phyloP scores from a whole-genome alignment of 2,113 vertebrate genomes.

The Odocoileus virginianus region DNA sequence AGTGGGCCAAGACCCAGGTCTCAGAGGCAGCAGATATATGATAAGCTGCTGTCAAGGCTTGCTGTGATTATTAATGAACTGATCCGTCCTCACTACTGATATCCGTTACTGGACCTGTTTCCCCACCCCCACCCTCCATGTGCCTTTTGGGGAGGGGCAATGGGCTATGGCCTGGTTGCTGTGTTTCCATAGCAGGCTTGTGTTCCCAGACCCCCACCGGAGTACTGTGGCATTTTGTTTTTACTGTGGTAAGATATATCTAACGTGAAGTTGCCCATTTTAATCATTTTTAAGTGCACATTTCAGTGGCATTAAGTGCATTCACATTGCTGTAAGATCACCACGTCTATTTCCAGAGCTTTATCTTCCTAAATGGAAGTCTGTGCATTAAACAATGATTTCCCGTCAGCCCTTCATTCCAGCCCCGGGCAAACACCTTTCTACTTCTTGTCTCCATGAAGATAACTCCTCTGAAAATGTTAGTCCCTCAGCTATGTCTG shows the following conservation, averaged over 20 bases:
- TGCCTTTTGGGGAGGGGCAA: neutral
- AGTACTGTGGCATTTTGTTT: neutral
- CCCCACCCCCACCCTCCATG: rapidly evolving
- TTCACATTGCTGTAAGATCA: neutral
- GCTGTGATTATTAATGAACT: neutral
- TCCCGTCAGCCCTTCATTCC: rapidly evolving
- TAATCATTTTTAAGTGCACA: neutral
- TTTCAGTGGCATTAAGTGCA: neutral
- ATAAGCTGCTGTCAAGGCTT: rapidly evolving
- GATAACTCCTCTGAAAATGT: neutral
- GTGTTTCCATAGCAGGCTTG: neutral
- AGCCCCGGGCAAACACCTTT: rapidly evolving
- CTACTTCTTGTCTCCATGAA: neutral
- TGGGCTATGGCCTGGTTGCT: neutral
- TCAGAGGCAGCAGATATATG: neutral
- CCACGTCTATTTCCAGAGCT: neutral
- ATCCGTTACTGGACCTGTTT: neutral
- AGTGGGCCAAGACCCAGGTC: rapidly evolving
- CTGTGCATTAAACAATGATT: neutral
- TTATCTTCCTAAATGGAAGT: neutral
- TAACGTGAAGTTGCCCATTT: neutral
- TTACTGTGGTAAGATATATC: neutral
- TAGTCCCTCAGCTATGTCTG: neutral
- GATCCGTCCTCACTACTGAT: neutral
- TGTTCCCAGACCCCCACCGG: neutral